A percentile compares a stretch with the other conserved stretches of the same genome.
Conservation (phyloP, 2,113 vertebrate species). For the Dasyornis broadbenti region DNA sequence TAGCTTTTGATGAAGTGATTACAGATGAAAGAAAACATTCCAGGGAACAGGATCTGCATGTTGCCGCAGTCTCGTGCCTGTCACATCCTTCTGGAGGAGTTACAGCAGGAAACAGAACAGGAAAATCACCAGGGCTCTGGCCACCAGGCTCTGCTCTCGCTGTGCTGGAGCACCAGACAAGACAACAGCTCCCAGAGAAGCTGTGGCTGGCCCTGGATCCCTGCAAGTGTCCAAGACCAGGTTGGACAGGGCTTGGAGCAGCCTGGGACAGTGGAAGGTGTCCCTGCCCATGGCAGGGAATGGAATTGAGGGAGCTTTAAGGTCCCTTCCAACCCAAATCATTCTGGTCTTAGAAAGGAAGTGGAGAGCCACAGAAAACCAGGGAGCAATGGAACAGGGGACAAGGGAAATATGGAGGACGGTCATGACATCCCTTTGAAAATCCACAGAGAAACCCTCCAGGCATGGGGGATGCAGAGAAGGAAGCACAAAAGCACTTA, state of each 20-base stretch:
- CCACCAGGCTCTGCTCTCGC: neutral
- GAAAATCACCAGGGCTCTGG: neutral
- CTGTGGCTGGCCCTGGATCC: neutral
- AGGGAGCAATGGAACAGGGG: neutral
- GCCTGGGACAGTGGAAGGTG: rapidly evolving
- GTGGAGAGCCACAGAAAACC: neutral
- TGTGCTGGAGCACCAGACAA: neutral
- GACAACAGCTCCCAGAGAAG: neutral
- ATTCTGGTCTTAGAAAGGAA: neutral
- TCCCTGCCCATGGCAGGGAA: neutral
- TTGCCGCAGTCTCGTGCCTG: constrained; percentile 16
- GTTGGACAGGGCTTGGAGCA: neutral
- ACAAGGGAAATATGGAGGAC: neutral
- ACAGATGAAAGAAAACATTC: constrained; percentile 72
- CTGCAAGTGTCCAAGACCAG: neutral
- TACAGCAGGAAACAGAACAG: neutral
- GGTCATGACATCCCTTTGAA: neutral
- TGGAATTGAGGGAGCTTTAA: neutral
- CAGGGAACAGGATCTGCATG: constrained; percentile 44
- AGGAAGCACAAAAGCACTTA: neutral
- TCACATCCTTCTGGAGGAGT: neutral
- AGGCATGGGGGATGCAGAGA: neutral
- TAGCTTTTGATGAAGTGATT: constrained; percentile 62
- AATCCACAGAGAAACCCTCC: neutral
- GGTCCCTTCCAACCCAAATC: neutral